Conservation (phyloP, 2,888 invertebrate genomes). For the Yponomeuta sedellus region DNA sequence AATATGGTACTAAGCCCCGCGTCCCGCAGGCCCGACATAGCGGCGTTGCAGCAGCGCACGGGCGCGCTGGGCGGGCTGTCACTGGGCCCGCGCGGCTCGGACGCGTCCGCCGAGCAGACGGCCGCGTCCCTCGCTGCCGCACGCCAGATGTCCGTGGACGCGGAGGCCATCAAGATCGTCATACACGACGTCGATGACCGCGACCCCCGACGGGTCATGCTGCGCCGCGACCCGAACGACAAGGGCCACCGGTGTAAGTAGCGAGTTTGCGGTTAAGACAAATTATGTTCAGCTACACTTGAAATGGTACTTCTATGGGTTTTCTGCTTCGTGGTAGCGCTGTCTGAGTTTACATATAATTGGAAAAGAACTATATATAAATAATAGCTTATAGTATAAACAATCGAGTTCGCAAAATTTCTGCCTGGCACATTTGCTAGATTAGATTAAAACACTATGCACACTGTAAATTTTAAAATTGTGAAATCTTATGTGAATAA, state of each 20-base stretch:
- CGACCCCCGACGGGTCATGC: constrained; percentile 83
- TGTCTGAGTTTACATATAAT: no score
- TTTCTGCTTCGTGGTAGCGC: no score
- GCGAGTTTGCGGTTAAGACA: background rate
- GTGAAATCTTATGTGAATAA: no score
- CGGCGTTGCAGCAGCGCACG: constrained; percentile 78
- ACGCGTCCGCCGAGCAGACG: constrained; percentile 48
- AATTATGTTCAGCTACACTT: no score
- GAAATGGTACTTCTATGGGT: no score
- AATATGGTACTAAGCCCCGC: background rate
- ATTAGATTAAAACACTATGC: no score
- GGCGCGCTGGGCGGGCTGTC: constrained; percentile 70
- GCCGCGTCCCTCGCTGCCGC: constrained; percentile 79
- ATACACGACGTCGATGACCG: constrained; percentile 92
- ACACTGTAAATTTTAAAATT: no score
- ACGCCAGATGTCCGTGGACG: constrained; percentile 91
- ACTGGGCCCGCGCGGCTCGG: constrained; percentile 50
- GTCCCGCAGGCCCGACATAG: constrained; percentile 82
- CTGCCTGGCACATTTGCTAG: no score
- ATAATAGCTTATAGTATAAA: no score
- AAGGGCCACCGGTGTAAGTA: constrained; percentile 91
- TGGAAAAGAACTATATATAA: no score
- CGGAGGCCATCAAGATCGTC: constrained; percentile 94
- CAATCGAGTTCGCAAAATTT: no score
- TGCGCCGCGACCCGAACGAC: constrained; percentile 87